Evolutionary conservation across 2,888 invertebrate genomes (phyloP).

Genomic region (Ophion costatus): DNA sequence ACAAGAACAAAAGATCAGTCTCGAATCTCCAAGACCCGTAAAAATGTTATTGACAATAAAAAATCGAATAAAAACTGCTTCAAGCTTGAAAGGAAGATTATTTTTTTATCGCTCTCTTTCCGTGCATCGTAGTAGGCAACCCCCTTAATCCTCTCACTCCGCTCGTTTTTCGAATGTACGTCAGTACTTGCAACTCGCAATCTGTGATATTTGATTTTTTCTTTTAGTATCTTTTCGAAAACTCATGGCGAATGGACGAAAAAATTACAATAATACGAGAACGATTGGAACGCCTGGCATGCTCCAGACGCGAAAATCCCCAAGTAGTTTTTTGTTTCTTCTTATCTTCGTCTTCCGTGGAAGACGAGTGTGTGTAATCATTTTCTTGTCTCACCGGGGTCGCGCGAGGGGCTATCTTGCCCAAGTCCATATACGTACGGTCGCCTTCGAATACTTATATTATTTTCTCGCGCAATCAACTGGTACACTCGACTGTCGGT

Average conservation of each 20-base stretch:
- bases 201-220: too few relatives aligned
- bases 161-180: not conserved
- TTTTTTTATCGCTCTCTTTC: not conserved
- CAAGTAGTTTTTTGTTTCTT: not conserved
- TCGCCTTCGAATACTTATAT: not conserved
- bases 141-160: not conserved
- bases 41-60: not conserved
- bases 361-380: slow-evolving; percentile 46
- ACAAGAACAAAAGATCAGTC: not conserved
- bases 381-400: slow-evolving; percentile 53
- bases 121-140: not conserved
- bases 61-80: not conserved
- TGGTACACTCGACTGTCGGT: not conserved
- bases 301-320: not conserved
- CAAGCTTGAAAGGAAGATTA: too few relatives aligned
- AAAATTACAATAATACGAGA: not conserved
- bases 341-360: slow-evolving; percentile 15
- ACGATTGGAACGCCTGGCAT: too few relatives aligned
- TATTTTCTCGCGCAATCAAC: not conserved
- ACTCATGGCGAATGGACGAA: not conserved
- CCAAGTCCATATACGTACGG: not conserved
- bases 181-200: too few relatives aligned
- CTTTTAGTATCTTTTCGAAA: not conserved
- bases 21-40: not conserved
- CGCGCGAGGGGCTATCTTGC: slow-evolving; percentile 53